Base-by-base conservation (phyloP, 1,140 invertebrate genomes). In the Drosophila bifasciata region DNA sequence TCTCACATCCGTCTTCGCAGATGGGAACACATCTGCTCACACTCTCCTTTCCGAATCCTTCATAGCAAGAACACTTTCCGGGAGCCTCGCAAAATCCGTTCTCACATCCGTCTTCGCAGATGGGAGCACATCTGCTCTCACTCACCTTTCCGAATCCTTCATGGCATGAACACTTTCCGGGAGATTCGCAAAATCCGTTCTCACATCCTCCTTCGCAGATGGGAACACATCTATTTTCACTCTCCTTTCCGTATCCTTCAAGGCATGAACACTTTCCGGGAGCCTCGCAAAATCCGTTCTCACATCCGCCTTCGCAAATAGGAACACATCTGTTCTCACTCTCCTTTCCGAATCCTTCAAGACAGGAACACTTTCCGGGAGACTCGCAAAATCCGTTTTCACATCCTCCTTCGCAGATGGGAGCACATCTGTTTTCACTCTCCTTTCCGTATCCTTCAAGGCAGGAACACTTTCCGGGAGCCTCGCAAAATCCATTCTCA, bases 401-500 rank as follows among this genome's bases (percentile, higher is more conserved):
- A 28, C 74, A 76, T 9, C 21, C 74, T 0, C 7, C 28, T 1
- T 17, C 5, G n/a, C 73, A 76, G 0, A 62, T 15, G 1, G 73
- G 69, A 0, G 0, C 1, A 11, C 73, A 76, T 1, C 9, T 51
- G 9, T 51, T 44, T 4, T 53, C 62, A 28, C 3, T 63, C 8
- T 13, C 44, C 5, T 32, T 51, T 1, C 0, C 21, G 4, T 52
- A 70, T 0, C 64, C 71, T 8, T 48, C 28, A 7, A 40, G 23
- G 8, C 75, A 77, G 0, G 44, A 46, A 16, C 75, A 77, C 0
- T 32, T 56, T 23, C 41, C 58, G 1, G 70, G 70, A 2, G 41
- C 39, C 9, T 23, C 36, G 7, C 75, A 77, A n/a, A 32, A 48
- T 9, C 75, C 75, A 9, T 77, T 77, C 7, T 53, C 23, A 48